A percentile compares a stretch with the other conserved stretches of the same genome.
phyloP scores from a whole-genome alignment of 1,140 invertebrate species.

The Dermatophagoides farinae region DNA sequence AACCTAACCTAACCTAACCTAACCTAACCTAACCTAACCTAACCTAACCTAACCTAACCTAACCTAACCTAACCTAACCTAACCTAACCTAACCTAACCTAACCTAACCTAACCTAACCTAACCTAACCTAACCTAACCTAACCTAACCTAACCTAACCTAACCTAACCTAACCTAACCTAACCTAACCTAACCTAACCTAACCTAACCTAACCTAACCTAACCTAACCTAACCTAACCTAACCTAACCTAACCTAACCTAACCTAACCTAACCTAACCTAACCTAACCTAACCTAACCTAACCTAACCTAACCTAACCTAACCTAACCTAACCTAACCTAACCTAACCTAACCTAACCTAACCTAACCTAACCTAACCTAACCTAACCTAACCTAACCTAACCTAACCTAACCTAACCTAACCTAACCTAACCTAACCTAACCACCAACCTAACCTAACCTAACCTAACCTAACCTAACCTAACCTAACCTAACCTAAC shows the following conservation, averaged over 20 bases:
- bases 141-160: slow-evolving; percentile 17
- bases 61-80: slow-evolving; percentile 12
- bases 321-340: slow-evolving; percentile 19
- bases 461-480: slow-evolving; percentile 23
- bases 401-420: slow-evolving; percentile 16
- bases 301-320: slow-evolving; percentile 20
- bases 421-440: slow-evolving; percentile 22
- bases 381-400: slow-evolving; percentile 18
- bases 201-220: slow-evolving; percentile 18
- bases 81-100: slow-evolving; percentile 10
- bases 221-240: slow-evolving; percentile 16
- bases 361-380: slow-evolving; percentile 21
- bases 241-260: slow-evolving; percentile 18
- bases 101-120: slow-evolving; percentile 12
- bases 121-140: slow-evolving; percentile 11
- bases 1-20: slow-evolving; percentile 2
- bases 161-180: slow-evolving; percentile 21
- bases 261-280: slow-evolving; percentile 13
- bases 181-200: slow-evolving; percentile 20
- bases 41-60: slow-evolving; percentile 10
- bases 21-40: slow-evolving; percentile 12
- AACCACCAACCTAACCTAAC: slow-evolving; percentile 23
- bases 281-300: slow-evolving; percentile 19
- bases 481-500: slow-evolving; percentile 23
- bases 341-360: slow-evolving; percentile 22